A percentile compares a stretch with the other conserved stretches of the same genome.
Evolutionary conservation across 2,113 vertebrate species (phyloP).

Genomic region (Onychostruthus taczanowskii): DNA sequence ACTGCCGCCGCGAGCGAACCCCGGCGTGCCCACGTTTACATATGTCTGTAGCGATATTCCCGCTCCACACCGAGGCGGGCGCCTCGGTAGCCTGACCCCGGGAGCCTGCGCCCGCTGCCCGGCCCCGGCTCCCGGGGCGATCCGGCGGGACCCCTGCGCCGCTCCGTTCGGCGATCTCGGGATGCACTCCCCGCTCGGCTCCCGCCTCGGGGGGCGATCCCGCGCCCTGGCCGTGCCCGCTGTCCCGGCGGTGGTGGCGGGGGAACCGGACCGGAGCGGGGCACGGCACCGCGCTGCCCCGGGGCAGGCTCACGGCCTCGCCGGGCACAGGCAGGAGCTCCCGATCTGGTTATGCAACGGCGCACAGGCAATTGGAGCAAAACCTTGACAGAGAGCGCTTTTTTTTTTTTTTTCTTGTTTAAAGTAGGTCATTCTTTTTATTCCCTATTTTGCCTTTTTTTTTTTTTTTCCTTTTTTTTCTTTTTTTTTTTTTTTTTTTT

Average conservation of each 20-base stretch:
- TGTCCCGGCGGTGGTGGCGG: not conserved
- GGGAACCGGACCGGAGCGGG: not conserved
- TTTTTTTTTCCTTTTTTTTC: not conserved
- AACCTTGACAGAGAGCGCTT: slow-evolving; percentile 52
- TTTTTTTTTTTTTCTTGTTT: not conserved
- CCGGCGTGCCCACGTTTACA: not conserved
- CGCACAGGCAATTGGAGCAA: slow-evolving; percentile 69
- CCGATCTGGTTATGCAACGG: slow-evolving; percentile 66
- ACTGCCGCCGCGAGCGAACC: not conserved
- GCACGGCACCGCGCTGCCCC: not conserved
- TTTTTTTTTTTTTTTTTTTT: not conserved
- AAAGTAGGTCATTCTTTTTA: slow-evolving; percentile 75
- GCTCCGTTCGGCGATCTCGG: not conserved
- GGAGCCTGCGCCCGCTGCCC: not conserved
- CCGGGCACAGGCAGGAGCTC: not conserved
- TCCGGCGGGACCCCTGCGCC: not conserved
- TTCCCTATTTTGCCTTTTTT: slow-evolving; percentile 56
- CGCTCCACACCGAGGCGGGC: not conserved
- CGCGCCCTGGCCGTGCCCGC: not conserved
- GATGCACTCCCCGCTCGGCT: not conserved
- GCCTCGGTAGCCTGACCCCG: not conserved
- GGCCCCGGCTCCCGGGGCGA: not conserved
- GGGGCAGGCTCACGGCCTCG: not conserved
- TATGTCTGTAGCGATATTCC: not conserved
- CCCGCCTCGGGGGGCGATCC: not conserved